Evolutionary conservation across 1,140 invertebrate species (phyloP), one percentile per base, ranked within the genome.

Genomic region (Drosophila novamexicana): DNA sequence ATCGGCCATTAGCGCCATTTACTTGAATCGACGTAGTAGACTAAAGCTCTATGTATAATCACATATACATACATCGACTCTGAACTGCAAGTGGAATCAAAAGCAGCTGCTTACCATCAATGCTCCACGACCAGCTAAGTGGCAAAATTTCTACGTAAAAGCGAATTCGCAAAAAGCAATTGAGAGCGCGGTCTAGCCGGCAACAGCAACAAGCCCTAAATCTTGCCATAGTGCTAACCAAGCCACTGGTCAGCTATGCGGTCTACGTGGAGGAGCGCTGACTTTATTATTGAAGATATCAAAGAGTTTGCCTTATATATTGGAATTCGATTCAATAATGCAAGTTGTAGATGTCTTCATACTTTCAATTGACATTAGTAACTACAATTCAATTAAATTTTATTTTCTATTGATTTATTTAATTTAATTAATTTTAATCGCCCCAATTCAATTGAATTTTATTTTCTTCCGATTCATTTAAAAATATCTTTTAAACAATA

Each of bases 141-240:
- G 79, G 76, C 83, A 74, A 79, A 86, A 86, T 86, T 82, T 82
- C 65, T 50, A 79, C 67, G 47, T 74, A 85, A 85, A 85, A 81
- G 77, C 79, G 82, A 76, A 86, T 78, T 67, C 76, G 67, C 66
- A 73, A 65, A 71, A 69, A 53, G 40, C 82, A 72, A 70, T 79
- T 75, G 67, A 50, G 44, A 39, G 47, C 39, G 50, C 44, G 72
- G 65, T 68, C 58, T 62, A 59, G 37, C 63, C 64, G 40, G 36
- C 6, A 18, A 14, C 34, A 63, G 18, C 36, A 37, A 66, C 71
- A 52, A 34, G 42, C 12, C 5, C 14, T 12, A 57, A 65, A 54
- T 49, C 18, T 8, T 52, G 32, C 62, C 37, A n/a, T 34, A 45
- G 39, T 37, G 54, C 44, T 54, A 68, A 68, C 63, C 34, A 68